Evolutionary conservation across 2,113 vertebrate species (phyloP).

Genomic region (Corythoichthys intestinalis): DNA sequence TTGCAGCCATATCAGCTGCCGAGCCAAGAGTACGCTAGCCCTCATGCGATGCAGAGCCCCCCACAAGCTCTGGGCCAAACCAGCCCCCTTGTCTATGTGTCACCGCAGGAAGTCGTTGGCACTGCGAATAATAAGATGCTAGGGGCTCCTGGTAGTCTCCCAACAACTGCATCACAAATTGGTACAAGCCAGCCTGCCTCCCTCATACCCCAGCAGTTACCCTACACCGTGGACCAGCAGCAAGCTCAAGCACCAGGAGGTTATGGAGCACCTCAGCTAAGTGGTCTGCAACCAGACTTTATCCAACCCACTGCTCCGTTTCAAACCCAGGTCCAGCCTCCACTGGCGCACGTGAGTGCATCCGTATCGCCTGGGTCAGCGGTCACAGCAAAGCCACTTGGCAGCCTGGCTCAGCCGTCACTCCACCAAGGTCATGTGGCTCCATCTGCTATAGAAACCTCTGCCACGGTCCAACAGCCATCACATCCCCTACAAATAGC

Average conservation of each 20-base stretch:
- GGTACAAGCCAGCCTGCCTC: conserved; percentile 23
- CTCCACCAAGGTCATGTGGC: conserved; percentile 32
- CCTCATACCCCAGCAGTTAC: conserved; percentile 41
- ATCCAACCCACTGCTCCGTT: conserved; percentile 70
- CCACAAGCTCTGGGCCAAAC: conserved; percentile 41
- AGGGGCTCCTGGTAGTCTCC: conserved; percentile 15
- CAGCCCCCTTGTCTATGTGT: conserved; percentile 37
- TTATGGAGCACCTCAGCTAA: conserved; percentile 44
- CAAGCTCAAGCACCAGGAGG: conserved; percentile 35
- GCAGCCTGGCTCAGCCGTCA: conserved; percentile 37
- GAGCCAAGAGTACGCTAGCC: conserved; percentile 55
- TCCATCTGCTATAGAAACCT: conserved; percentile 16
- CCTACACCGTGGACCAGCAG: conserved; percentile 44
- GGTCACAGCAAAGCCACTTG: conserved; percentile 8
- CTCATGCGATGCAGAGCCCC: conserved; percentile 57
- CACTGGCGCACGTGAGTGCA: conserved; percentile 23
- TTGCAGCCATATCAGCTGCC: conserved; percentile 56
- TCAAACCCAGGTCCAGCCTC: conserved; percentile 65
- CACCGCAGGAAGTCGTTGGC: conserved; percentile 58
- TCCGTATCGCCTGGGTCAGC: conserved; percentile 27
- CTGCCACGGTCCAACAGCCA: conserved; percentile 21
- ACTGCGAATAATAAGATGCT: conserved; percentile 40
- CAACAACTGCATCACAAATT: conserved; percentile 19
- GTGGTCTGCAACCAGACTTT: conserved; percentile 59
- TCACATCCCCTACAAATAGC: conserved; percentile 13